Percentiles rank a stretch among this genome's conserved stretches.
Evolutionary conservation across 2,113 vertebrate species (phyloP).

Genomic region (Platycercus adscitus): DNA sequence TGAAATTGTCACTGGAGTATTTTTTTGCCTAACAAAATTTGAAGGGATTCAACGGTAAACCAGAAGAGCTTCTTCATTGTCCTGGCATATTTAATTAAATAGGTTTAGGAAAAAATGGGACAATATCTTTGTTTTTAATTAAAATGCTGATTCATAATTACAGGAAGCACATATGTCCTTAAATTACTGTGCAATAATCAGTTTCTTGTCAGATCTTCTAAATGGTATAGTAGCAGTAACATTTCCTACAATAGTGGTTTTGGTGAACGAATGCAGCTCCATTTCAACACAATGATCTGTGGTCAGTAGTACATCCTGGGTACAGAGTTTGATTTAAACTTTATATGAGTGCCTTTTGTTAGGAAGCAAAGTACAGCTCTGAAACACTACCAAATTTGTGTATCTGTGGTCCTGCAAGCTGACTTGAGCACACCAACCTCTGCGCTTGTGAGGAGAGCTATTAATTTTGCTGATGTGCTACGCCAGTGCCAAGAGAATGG

Average conservation of each 20-base stretch:
- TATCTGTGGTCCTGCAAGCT: not conserved
- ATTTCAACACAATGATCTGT: not conserved
- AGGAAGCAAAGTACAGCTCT: not conserved
- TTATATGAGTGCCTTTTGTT: not conserved
- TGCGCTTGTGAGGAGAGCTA: not conserved
- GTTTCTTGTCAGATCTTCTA: not conserved
- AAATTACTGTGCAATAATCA: not conserved
- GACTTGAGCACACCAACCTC: not conserved
- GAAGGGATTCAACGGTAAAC: not conserved
- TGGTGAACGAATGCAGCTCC: not conserved
- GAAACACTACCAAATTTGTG: not conserved
- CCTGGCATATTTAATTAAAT: not conserved
- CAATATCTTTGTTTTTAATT: not conserved
- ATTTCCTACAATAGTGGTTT: not conserved
- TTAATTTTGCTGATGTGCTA: not conserved
- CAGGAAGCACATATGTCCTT: not conserved
- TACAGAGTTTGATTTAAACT: not conserved
- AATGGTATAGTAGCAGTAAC: not conserved
- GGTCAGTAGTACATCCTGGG: not conserved
- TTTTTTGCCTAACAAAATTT: not conserved
- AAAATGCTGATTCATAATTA: conserved; percentile 41
- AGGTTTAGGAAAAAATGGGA: not conserved
- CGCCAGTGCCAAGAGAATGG: not conserved
- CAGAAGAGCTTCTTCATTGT: not conserved
- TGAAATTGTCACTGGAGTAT: not conserved